Evolutionary conservation across 2,888 invertebrate genomes (phyloP), one percentile per base, ranked within the genome.

Genomic region (Tetramorium bicarinatum): DNA sequence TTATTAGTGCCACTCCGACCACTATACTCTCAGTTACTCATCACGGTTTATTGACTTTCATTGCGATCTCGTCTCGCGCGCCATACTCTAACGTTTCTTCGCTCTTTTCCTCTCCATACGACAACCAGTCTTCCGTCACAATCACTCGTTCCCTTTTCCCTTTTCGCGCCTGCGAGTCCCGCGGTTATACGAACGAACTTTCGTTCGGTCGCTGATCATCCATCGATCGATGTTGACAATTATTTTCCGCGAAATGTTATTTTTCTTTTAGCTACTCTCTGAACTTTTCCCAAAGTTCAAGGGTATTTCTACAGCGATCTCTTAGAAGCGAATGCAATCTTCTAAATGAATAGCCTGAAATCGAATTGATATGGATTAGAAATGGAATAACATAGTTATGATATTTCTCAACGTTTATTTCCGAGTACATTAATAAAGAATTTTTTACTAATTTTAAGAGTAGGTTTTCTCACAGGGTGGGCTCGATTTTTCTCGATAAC

Each of bases 31-130:
- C 89, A 87, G 91, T 92, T 92, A 92, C 92, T 92, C 92, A 91
- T 93, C 92, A 90, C 87, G 84, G 93, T 93, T 93, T 94, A 93
- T 93, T 94, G 93, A 93, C 93, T 92, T 92, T 92, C 91, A 93
- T 94, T 93, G 92, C 88, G 90, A 91, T 91, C 88, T 88, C 87
- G 89, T 88, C 86, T 86, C 85, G 75, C 80, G 84, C 72, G 82
- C 83, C 71, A 67, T 83, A 80, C 66, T 79, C 79, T 66, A 64
- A 84, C 82, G 81, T 82, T 85, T 85, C 89, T 82, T 82, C 81
- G 77, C 62, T 81, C 77, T 62, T 85, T 86, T 86, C 76, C 76
- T 76, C 75, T 85, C 80, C 74, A 75, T 76, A 81, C 80, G 81
- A 52, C 41, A 34, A 25, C 21, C n/a, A 25, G 8, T 13, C 76